Conservation (phyloP, 2,888 invertebrate genomes). For the Allophyes oxyacanthae region DNA sequence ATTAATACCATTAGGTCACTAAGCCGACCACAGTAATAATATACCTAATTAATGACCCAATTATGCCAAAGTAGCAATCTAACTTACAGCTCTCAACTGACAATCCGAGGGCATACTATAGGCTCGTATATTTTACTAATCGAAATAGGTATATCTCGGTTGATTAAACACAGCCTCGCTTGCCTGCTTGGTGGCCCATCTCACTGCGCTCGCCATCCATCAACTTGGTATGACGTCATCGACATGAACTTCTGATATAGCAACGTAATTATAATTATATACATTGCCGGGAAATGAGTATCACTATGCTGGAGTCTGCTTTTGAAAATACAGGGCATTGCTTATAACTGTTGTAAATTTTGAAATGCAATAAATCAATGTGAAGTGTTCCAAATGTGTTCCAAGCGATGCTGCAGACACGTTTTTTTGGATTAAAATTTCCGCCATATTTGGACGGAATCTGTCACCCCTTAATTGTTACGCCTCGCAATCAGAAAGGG, state of each 20-base stretch:
- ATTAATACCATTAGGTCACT: neutral
- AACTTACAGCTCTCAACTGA: neutral
- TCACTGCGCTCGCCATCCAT: slow-evolving; percentile 22
- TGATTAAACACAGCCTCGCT: slow-evolving; percentile 31
- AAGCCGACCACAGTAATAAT: neutral
- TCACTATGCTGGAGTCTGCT: too few species aligned
- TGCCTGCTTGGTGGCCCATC: slow-evolving; percentile 18
- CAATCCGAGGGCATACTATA: neutral
- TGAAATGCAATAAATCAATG: too few species aligned
- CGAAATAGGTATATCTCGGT: slow-evolving; percentile 23
- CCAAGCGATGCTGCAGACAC: too few species aligned
- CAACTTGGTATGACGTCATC: slow-evolving; percentile 32
- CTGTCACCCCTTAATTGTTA: too few species aligned
- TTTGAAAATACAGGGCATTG: too few species aligned
- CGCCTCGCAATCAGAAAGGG: too few species aligned
- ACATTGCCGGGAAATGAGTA: neutral
- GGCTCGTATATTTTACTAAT: slow-evolving; percentile 3
- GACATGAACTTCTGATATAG: slow-evolving; percentile 1
- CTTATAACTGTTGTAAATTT: too few species aligned
- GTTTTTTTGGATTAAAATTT: too few species aligned
- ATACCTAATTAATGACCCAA: neutral
- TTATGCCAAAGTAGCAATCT: neutral
- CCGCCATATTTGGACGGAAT: too few species aligned
- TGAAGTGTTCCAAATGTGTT: too few species aligned
- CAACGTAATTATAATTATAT: too few species aligned